Evolutionary conservation across 2,113 vertebrate genomes (phyloP).

Genomic region (Bombycilla garrulus): DNA sequence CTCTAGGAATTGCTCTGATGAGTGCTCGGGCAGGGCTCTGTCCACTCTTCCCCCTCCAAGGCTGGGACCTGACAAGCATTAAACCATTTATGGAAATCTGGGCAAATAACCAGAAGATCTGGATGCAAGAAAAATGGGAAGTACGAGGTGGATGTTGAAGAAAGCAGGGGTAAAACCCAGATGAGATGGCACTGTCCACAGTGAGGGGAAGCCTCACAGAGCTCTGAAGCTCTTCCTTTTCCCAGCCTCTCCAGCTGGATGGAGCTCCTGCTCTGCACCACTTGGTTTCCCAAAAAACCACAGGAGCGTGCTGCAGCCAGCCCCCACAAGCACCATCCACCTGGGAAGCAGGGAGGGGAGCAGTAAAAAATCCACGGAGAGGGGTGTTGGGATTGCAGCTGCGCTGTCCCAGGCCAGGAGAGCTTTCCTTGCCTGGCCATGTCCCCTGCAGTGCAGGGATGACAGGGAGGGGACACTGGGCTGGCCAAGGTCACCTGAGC

Average conservation of each 20-base stretch:
- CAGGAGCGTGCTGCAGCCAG: background rate
- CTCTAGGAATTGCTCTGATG: background rate
- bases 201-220: fast-evolving
- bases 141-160: fast-evolving
- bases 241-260: background rate
- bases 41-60: background rate
- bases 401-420: background rate
- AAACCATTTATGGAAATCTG: background rate
- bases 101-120: background rate
- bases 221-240: fast-evolving
- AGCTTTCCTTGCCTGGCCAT: background rate
- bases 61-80: background rate
- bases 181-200: background rate
- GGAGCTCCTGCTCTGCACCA: background rate
- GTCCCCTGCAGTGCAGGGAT: background rate
- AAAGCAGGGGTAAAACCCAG: background rate
- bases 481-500: background rate
- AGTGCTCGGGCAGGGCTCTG: background rate
- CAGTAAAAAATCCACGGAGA: background rate
- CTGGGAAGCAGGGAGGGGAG: background rate
- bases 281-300: background rate
- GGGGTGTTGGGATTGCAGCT: background rate
- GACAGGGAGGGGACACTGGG: background rate
- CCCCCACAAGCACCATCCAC: background rate
- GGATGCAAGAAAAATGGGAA: background rate